Evolutionary conservation across 1,140 invertebrate species (phyloP), one percentile per base, ranked within the genome.

Genomic region (Ceratina australensis): DNA sequence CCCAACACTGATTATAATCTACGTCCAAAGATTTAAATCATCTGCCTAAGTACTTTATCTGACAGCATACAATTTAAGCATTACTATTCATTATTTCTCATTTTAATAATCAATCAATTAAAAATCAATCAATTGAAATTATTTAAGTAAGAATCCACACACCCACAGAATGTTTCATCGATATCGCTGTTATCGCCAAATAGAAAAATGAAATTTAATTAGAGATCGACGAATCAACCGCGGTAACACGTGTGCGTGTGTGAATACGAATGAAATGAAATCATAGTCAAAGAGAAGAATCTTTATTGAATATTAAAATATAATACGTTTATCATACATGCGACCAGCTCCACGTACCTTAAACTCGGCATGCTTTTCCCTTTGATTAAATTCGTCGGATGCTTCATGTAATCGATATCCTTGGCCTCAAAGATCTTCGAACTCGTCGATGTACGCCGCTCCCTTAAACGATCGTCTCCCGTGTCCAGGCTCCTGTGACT

Each of bases 281-380:
- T 68, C 0, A 33, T 66, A 73, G 15, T 74, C 22, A 52, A 52
- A 78, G 24, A 81, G 26, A 77, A n/a, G 63, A 78, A 61, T 54
- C 7, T 15, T 65, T 60, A 61, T 50, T 16, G 24, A 79, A 65
- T 68, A 56, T 20, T 52, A 56, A 0, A 33, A 12, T 52, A 20
- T 56, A 26, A 20, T 65, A n/a, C n/a, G 52, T 54, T 18, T 54
- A n/a, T 33, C 49, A 50, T 68, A 59, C 18, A 2, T 49, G 16
- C 24, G 49, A 42, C 10, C n/a, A 13, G n/a, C 18, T 47, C 15
- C 47, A 26, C 82, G 22, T 94, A 98, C 97, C 97, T 98, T 63
- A 98, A 92, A 91, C 97, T 98, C 8, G 97, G 97, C 97, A 98
- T 98, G 93, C 97, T 98, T 93, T 98, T 98, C 63, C 97, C 97